Evolutionary conservation across 2,113 vertebrate species (phyloP).

Genomic region (Oplegnathus fasciatus): DNA sequence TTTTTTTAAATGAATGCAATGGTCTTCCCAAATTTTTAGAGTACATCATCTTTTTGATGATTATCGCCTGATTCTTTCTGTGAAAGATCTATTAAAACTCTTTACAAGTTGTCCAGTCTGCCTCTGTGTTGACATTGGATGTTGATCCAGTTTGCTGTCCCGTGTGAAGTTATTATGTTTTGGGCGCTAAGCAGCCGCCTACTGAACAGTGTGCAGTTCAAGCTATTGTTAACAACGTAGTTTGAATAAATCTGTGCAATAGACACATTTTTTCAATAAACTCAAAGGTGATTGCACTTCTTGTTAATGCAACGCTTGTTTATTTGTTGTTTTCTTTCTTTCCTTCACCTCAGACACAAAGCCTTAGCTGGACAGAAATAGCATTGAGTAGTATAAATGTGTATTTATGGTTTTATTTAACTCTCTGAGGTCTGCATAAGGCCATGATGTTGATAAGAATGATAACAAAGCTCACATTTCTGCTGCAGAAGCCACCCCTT

Average conservation of each 20-base stretch:
- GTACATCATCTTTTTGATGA: constrained; percentile 42
- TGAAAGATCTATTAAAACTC: constrained; percentile 80
- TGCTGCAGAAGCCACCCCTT: neutral
- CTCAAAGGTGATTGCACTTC: constrained; percentile 12
- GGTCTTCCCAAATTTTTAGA: constrained; percentile 5
- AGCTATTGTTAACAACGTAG: constrained; percentile 12
- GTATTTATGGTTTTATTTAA: neutral
- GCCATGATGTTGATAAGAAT: neutral
- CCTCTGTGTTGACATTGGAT: constrained; percentile 50
- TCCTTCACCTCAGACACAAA: neutral
- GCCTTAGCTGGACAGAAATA: neutral
- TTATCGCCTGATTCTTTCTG: constrained; percentile 80
- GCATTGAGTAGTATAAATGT: neutral
- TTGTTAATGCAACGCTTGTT: neutral
- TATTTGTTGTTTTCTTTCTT: neutral
- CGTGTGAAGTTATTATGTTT: constrained; percentile 4
- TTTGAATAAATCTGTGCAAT: constrained; percentile 45
- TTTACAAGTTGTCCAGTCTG: constrained; percentile 55
- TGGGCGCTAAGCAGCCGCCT: constrained; percentile 9
- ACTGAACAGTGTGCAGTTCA: constrained; percentile 26
- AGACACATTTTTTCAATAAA: constrained; percentile 59
- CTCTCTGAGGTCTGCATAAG: neutral
- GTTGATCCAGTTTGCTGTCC: constrained; percentile 27
- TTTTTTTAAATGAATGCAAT: neutral
- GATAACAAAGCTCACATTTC: neutral